Base-by-base conservation (phyloP, 2,113 vertebrate genomes). In the Centropus unirufus region DNA sequence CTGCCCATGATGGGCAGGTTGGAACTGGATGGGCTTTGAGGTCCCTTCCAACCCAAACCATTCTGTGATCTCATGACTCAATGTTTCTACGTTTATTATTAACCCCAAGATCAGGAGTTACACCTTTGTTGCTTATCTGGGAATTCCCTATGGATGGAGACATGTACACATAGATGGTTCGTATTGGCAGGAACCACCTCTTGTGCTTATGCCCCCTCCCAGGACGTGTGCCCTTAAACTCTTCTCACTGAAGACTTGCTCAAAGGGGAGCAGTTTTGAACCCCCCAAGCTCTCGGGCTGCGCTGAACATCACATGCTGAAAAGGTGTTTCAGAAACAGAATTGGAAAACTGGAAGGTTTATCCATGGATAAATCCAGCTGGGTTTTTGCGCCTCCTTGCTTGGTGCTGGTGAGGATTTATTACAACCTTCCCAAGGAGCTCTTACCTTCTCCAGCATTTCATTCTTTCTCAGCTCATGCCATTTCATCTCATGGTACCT, bases 71-170 rank as follows among this genome's bases (percentile, higher is more conserved):
- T 36, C 36, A 36, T 36, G 36, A 36, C 36, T 36, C 36, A 36
- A 36, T 36, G 36, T 9, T 36, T 36, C 36, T 36, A 36, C 9
- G 36, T 36, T 36, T 21, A n/a, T 22, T 36, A 55, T 72, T 36
- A 80, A 73, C 46, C 42, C 61, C 32, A 11, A 77, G n/a, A 63
- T 9, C 9, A 54, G 27, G 32, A 83, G 20, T n/a, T 61, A 62
- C 8, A 66, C 36, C 17, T 30, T 8, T 1, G 23, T 26, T n/a
- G n/a, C 19, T 72, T 61, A 14, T 27, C 49, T 73, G 29, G 62
- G 67, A 75, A 10, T 23, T 13, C 10, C n/a, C 59, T 14, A 6
- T 1, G 14, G 5, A 7, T 2, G 6, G 19, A 5, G 1, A 14
- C 40, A 40, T 79, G 9, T 7, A 34, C 70, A 22, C 10, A 18